Evolutionary conservation across 2,888 invertebrate genomes (phyloP), one percentile per base, ranked within the genome.

Genomic region (Drosophila borealis): DNA sequence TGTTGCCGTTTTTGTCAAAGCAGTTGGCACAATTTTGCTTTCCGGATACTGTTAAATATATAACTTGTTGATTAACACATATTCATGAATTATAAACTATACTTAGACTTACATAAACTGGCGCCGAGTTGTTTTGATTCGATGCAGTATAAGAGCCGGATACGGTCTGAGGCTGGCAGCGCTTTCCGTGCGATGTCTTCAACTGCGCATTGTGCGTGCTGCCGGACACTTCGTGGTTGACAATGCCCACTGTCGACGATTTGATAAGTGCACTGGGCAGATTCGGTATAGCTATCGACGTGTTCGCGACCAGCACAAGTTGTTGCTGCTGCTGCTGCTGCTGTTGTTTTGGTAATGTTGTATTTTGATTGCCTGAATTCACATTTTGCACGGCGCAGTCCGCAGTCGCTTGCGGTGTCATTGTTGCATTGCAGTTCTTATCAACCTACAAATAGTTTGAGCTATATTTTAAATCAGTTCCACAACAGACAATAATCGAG

Each of bases 361-460:
- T 89, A 53, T 91, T 91, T 79, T 91, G 90, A 77, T 88, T 90
- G 33, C 83, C 83, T 34, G 83, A 79, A 56, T 74, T 84, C 49
- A 82, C 42, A 64, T 89, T 91, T 48, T 88, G 90, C 21, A 75
- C 37, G 8, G 76, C 79, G 17, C 57, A 71, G 49, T 92, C 91
- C 9, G 19, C 63, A 21, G 70, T 25, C 11, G 51, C 55, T 48
- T 83, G 73, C 3, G 68, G 53, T 34, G 53, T 53, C 41, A 92
- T 92, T 49, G 95, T 95, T 29, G 95, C 95, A 92, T 95, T 95
- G 88, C 95, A 95, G 91, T 95, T 95, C 91, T 95, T 95, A 90
- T 95, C 95, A 39, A 94, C 93, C 78, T 93, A 13, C 4, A 50
- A 36, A 37, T 17, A 11, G 37, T 8, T 11, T 3, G 14, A 42